Percentiles rank a stretch among this genome's conserved stretches.
phyloP scores from a whole-genome alignment of 2,797 vertebrate species.

The Pangasius djambal region DNA sequence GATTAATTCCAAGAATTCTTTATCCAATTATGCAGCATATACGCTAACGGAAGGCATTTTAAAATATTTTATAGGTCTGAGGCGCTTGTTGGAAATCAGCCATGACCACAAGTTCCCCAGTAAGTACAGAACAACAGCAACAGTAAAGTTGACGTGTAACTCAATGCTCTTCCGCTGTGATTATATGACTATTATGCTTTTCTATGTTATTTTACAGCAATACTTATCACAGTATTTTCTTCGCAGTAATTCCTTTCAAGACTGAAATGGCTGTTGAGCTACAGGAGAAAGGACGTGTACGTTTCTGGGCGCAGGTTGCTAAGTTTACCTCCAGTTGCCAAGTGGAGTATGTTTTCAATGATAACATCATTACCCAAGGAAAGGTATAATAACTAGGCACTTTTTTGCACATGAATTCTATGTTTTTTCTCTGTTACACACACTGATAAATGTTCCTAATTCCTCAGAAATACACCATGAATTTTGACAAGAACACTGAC shows the following conservation, averaged over 20 bases:
- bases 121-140: constrained; percentile 66
- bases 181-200: background rate
- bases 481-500: constrained; percentile 85
- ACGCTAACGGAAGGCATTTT: constrained; percentile 37
- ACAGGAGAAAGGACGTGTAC: constrained; percentile 93
- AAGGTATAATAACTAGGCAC: constrained; percentile 74
- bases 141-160: background rate
- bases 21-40: too few species aligned
- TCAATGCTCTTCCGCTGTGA: background rate
- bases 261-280: constrained; percentile 91
- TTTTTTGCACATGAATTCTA: background rate
- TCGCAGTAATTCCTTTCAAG: constrained; percentile 86
- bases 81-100: constrained; percentile 90
- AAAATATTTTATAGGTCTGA: constrained; percentile 80
- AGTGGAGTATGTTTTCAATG: constrained; percentile 91
- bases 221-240: constrained; percentile 2
- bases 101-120: constrained; percentile 93
- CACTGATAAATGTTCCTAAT: background rate
- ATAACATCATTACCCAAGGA: constrained; percentile 85
- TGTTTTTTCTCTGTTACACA: background rate
- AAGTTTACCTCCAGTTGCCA: constrained; percentile 86
- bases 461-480: constrained; percentile 94
- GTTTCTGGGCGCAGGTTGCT: constrained; percentile 94
- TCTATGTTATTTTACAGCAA: background rate
- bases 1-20: background rate